These are phyloP conservation scores for Progne subis DNA, from an alignment of 2,113 vertebrate species.

Conservation along the genomic window DNA sequence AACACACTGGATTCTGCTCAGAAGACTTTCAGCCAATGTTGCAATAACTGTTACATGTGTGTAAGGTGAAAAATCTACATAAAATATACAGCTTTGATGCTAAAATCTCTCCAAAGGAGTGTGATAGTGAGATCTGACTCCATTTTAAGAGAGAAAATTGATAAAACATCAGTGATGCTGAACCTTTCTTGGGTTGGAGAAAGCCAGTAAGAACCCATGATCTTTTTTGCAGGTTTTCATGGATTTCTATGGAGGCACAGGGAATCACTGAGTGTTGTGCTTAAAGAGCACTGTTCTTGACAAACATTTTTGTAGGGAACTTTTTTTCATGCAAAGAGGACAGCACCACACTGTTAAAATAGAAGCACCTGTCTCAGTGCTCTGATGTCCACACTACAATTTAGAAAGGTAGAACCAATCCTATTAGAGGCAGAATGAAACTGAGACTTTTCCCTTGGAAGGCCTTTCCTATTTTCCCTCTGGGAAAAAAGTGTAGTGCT, in stretches of 20 bases:
- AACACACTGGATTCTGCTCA: neutral
- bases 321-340: neutral
- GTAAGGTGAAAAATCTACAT: neutral
- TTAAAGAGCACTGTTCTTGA: neutral
- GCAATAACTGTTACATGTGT: neutral
- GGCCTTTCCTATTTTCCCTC: neutral
- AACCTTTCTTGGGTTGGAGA: neutral
- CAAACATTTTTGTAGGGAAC: neutral
- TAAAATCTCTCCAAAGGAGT: neutral
- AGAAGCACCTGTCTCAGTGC: neutral
- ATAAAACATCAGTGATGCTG: neutral
- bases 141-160: neutral
- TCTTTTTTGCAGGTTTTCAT: neutral
- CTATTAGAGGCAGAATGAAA: neutral
- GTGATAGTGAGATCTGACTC: neutral
- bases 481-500: neutral
- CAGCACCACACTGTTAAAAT: neutral
- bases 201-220: neutral
- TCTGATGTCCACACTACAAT: neutral
- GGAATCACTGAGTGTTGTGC: neutral
- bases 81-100: neutral
- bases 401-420: neutral
- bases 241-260: neutral
- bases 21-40: neutral
- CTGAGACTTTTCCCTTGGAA: neutral